Percentiles rank a stretch among this genome's conserved stretches.
These are phyloP conservation scores for Prietella phreatophila DNA, from an alignment of 2,113 vertebrate species.

Conservation along the genomic window DNA sequence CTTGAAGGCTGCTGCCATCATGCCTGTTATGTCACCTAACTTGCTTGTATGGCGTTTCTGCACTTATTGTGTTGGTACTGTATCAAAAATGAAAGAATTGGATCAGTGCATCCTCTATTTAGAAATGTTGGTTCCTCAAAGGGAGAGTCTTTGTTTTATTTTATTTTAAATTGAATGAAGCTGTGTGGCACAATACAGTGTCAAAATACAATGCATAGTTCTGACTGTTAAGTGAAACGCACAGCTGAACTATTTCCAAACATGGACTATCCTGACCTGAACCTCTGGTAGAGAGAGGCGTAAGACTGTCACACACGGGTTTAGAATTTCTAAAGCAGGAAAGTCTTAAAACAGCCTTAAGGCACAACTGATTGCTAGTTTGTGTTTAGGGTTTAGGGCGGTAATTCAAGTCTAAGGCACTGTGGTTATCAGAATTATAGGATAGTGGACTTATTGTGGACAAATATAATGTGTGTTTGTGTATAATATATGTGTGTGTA, in stretches of 20 bases:
- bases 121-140: neutral
- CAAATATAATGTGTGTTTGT: no score
- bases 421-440: conserved; percentile 42
- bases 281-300: conserved; percentile 1
- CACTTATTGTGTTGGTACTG: neutral
- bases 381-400: neutral
- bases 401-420: conserved; percentile 23
- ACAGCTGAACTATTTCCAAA: neutral
- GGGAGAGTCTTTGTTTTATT: neutral
- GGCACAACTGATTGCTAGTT: conserved; percentile 51
- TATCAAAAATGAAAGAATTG: neutral
- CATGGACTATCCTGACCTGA: neutral
- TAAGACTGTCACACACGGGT: neutral
- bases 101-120: neutral
- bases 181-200: neutral
- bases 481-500: no score
- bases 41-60: neutral
- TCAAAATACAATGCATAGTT: neutral
- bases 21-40: neutral
- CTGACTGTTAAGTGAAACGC: neutral
- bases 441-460: neutral
- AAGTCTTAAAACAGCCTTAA: conserved; percentile 19
- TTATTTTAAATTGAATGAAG: neutral
- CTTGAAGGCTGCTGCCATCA: neutral
- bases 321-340: conserved; percentile 14